Conservation (phyloP, 2,797 vertebrate species). For the Spinus pinus region DNA sequence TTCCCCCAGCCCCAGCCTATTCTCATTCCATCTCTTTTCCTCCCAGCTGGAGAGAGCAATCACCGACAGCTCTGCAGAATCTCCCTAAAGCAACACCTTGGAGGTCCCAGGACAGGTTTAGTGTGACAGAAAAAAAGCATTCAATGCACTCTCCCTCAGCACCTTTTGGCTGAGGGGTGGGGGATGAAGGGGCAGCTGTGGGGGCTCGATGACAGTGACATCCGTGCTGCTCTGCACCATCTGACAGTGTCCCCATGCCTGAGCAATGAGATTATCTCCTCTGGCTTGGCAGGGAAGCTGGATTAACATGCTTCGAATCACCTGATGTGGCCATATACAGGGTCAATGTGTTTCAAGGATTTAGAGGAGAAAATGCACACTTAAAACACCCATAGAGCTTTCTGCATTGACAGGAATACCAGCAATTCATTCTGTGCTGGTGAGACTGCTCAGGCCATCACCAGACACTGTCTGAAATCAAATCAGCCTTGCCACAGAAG, state of each 20-base stretch:
- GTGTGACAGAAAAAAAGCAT: neutral
- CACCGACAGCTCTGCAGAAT: neutral
- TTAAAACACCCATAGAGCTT: slow-evolving; percentile 19
- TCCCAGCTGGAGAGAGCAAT: neutral
- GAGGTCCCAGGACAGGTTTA: neutral
- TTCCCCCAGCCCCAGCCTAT: neutral
- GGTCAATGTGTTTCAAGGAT: slow-evolving; percentile 57
- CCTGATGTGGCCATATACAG: slow-evolving; percentile 61
- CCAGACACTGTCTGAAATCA: neutral
- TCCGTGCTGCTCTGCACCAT: slow-evolving; percentile 21
- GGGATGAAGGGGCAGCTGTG: neutral
- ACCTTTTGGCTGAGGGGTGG: neutral
- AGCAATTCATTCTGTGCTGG: neutral
- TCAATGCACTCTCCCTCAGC: neutral
- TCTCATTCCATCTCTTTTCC: neutral
- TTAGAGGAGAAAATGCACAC: slow-evolving; percentile 30
- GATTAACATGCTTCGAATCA: slow-evolving; percentile 64
- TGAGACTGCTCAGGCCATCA: neutral
- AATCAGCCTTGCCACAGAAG: neutral
- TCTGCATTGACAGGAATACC: neutral
- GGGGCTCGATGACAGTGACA: neutral
- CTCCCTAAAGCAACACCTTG: neutral
- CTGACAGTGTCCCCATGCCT: neutral
- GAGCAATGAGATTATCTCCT: slow-evolving; percentile 46
- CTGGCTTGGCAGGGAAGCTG: slow-evolving; percentile 53